Base-by-base conservation (phyloP, 2,888 invertebrate species). In the Orthosia cruda region DNA sequence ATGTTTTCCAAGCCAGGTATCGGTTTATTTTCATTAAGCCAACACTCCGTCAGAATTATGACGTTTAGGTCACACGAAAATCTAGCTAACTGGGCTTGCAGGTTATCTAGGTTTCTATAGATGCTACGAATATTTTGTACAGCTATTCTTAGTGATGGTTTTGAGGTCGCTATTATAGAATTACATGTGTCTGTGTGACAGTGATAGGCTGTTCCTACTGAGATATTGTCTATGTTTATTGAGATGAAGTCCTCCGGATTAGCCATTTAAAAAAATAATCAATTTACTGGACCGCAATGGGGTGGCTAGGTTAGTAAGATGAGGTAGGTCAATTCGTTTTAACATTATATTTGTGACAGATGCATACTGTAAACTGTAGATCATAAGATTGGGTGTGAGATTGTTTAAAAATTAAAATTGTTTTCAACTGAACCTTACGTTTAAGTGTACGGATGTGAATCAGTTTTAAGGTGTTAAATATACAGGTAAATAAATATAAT, bases 11-110 rank as follows among this genome's bases (percentile, higher is more conserved):
- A 4, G 20, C n/a, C 7, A 1, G 61, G 45, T 15, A 47, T 20
- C 2, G 61, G 20, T 47, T 20, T 47, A 4, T 61, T 20, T 9
- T 40, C 12, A n/a, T 7, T 40, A 7, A 61, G 15, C n/a, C 45
- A 45, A 45, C 59, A 55, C 20, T 55, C 65, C 20, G 65, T 65
- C 16, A 68, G 18, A n/a, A 68, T 32, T 1, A 68, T 68, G 20
- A 68, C 40, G 18, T 59, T 50, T 2, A 16, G 1, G 23, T 68
- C 58, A 20, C 26, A 58, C 18, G 32, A 40, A 23, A 68, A 20
- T 40, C 59, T 68, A 32, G 68, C 50, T n/a, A 59, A 68, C 20
- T 59, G 59, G 11, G 59, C 68, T 15, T 50, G 32, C 2, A 68
- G 61, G 16, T 59, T 50, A 20, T 61, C 45, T 4, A 49, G 23